phyloP scores from a whole-genome alignment of 2,797 vertebrate species.

The Eleutherodactylus coqui region DNA sequence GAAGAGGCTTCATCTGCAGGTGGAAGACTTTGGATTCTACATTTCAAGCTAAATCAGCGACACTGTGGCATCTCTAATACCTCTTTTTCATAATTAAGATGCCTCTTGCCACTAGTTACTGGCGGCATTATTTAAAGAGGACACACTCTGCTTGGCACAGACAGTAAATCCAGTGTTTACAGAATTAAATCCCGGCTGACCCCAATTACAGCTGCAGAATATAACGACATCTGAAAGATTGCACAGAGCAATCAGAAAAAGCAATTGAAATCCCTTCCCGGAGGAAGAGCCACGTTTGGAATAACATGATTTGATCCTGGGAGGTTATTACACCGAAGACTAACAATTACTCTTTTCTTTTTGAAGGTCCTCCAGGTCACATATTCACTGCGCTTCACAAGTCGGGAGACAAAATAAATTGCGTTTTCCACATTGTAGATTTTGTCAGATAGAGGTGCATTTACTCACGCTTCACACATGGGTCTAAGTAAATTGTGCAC shows the following conservation, averaged over 20 bases:
- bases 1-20: neutral
- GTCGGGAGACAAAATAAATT: neutral
- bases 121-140: slow-evolving; percentile 21
- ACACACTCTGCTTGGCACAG: slow-evolving; percentile 6
- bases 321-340: neutral
- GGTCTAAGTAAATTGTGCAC: no score
- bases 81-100: slow-evolving; percentile 24
- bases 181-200: slow-evolving; percentile 39
- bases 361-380: neutral
- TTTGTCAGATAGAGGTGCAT: neutral
- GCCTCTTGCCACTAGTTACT: neutral
- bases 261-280: slow-evolving; percentile 3
- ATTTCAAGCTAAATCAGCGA: neutral
- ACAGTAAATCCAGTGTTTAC: slow-evolving; percentile 47
- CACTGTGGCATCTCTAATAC: neutral
- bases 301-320: neutral
- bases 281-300: neutral
- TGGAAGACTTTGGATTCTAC: neutral
- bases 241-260: slow-evolving; percentile 11
- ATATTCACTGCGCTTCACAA: neutral
- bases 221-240: slow-evolving; percentile 21
- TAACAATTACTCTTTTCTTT: neutral
- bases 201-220: slow-evolving; percentile 41
- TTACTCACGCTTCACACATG: no score
- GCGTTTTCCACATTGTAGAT: neutral